Base-by-base conservation (phyloP, 2,888 invertebrate genomes). In the Eilema depressum region DNA sequence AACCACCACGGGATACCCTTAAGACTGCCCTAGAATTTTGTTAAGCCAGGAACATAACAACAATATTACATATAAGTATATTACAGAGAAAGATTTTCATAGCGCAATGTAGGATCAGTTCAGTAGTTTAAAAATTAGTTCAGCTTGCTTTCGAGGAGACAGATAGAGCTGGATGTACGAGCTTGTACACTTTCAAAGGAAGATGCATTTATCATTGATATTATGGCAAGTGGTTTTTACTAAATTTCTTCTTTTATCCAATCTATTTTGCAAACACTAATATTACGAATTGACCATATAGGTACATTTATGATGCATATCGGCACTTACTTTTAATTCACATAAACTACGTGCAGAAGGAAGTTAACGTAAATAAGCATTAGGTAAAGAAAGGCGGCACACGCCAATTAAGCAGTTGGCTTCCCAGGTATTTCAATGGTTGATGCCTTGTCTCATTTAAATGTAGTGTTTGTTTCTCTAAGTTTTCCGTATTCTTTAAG, bases 351-450 rank as follows among this genome's bases (percentile, higher is more conserved):
- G n/a, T 59, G 33, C 60, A 57, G 30, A 65, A 62, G 53, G 41
- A 75, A 74, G 61, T 23, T 61, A 28, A 63, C 47, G 60, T 53
- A 75, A 68, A 68, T 65, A 53, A 37, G 26, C 56, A 47, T 25
- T 56, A 47, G 17, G 41, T 61, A 61, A 71, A 72, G 68, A 66
- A 65, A 77, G 57, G 63, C 69, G 61, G 65, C 66, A 66, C 64
- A 62, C 64, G 56, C 63, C 74, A 60, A 81, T 79, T 74, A 73
- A 60, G 64, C 10, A 10, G 62, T 62, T 61, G 61, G n/a, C 41
- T 76, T 77, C 70, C 70, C 70, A 79, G 70, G 70, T 75, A 75
- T 79, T 76, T 78, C 60, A 71, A 70, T 75, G 23, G 33, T 61
- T 68, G 68, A 65, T 62, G 28, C 66, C 41, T 71, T 66, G 60